These are phyloP conservation scores for Chlamydotis undulata DNA, from an alignment of 2,113 vertebrate genomes.

Conservation along the genomic window DNA sequence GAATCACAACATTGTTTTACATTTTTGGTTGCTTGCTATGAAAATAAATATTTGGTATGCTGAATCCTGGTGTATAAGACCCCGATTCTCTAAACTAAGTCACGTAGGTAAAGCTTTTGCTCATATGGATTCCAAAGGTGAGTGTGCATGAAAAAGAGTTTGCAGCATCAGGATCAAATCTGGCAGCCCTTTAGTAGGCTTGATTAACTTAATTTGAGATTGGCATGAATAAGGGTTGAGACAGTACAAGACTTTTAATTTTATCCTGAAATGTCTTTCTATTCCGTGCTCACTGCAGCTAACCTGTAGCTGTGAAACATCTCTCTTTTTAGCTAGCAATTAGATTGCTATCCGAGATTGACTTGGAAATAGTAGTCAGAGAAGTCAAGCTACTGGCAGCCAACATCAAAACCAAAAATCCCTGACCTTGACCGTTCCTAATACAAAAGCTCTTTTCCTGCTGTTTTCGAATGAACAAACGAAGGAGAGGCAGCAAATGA, in stretches of 20 bases:
- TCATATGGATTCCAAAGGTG: neutral
- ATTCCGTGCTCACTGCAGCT: neutral
- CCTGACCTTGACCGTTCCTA: conserved; percentile 47
- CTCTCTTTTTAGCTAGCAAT: neutral
- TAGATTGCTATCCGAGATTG: neutral
- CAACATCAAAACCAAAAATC: conserved; percentile 30
- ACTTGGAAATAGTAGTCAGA: conserved; percentile 12
- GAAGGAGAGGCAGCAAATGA: neutral
- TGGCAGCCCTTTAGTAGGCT: neutral
- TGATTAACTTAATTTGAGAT: neutral
- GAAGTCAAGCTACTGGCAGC: conserved; percentile 7
- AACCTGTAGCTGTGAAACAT: conserved; percentile 9
- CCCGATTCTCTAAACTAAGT: neutral
- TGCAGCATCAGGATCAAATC: neutral
- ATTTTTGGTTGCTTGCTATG: neutral
- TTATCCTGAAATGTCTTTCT: neutral
- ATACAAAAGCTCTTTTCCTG: conserved; percentile 58
- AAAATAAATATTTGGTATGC: neutral
- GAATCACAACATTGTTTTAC: neutral
- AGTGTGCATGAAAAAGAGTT: neutral
- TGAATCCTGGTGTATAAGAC: neutral
- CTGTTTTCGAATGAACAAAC: conserved; percentile 18
- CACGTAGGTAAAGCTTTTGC: neutral
- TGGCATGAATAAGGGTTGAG: neutral
- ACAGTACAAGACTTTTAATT: neutral